A percentile compares a stretch with the other conserved stretches of the same genome.
phyloP scores from a whole-genome alignment of 2,113 vertebrate species.

The Embiotoca jacksoni region DNA sequence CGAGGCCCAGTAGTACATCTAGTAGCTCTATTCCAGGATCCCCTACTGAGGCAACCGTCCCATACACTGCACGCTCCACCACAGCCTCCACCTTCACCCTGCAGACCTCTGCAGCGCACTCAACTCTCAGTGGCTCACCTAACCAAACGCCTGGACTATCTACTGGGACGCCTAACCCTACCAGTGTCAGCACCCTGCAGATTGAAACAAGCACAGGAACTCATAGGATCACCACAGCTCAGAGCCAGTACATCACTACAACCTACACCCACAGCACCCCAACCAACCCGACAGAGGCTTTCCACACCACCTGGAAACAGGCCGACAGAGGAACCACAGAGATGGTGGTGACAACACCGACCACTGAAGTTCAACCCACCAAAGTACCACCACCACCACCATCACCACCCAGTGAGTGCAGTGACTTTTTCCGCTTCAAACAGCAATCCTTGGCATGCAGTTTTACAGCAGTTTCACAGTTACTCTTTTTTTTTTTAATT shows the following conservation, averaged over 20 bases:
- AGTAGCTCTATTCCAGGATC: slow-evolving; percentile 29
- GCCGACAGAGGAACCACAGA: slow-evolving; percentile 46
- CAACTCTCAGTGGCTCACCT: slow-evolving; percentile 15
- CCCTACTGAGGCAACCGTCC: slow-evolving; percentile 30
- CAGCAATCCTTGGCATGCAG: neutral
- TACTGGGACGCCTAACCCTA: slow-evolving; percentile 26
- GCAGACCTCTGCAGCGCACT: slow-evolving; percentile 42
- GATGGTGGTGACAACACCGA: slow-evolving; percentile 44
- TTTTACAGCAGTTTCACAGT: too few species aligned
- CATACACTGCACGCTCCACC: slow-evolving; percentile 18
- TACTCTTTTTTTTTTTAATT: too few species aligned
- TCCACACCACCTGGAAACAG: slow-evolving; percentile 57
- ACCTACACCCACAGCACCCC: slow-evolving; percentile 50
- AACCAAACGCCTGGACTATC: slow-evolving; percentile 51
- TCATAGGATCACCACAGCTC: slow-evolving; percentile 49
- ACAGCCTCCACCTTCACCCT: slow-evolving; percentile 37
- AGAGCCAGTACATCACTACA: slow-evolving; percentile 43
- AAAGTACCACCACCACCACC: slow-evolving; percentile 7
- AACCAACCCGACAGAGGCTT: slow-evolving; percentile 45
- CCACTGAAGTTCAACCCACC: slow-evolving; percentile 26
- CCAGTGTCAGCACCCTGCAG: slow-evolving; percentile 55
- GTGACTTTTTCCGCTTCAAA: neutral
- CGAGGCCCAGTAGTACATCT: slow-evolving; percentile 43
- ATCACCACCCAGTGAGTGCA: slow-evolving; percentile 40
- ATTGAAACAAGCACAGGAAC: slow-evolving; percentile 67